Evolutionary conservation across 1,140 invertebrate species (phyloP), one percentile per base, ranked within the genome.

Genomic region (Penaeus indicus): DNA sequence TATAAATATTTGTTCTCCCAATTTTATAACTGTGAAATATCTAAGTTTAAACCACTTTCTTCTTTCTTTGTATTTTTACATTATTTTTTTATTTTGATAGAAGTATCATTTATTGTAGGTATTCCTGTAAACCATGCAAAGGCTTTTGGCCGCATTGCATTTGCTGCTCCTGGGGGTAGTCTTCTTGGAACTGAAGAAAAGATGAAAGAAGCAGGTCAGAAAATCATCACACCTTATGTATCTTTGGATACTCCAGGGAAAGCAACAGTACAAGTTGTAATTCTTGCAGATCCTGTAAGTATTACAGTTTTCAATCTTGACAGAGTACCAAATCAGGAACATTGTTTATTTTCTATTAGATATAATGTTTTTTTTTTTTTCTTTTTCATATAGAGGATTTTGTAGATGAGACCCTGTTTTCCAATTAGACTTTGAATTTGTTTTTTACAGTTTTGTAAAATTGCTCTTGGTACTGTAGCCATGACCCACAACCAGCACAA

Each of bases 171-270:
- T 3, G 94, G 95, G 89, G 93, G 94, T 22, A 93, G 97, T 91
- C 95, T 99, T 91, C 94, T 95, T 61, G 92, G 93, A 19, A 96
- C 99, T 86, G 95, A 98, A 91, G 93, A 95, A 90, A 95, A 94
- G 90, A 95, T 99, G 72, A 95, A 96, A 91, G 94, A 95, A 27
- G 94, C 94, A 19, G 95, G 95, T 19, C 94, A 95, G 84, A 97
- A 95, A 72, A 97, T 99, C 91, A 93, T 99, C 18, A 99, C 96
- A 4, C 97, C 97, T 21, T 93, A 98, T 16, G 96, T 98, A 60
- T 96, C 95, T 86, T 93, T 99, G 79, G 97, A 98, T 91, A 99
- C 98, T 0, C 98, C 98, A 0, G 98, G 97, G 78, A 99, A 99
- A 93, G 97, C 97, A 3, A 97, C 97, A 16, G 98, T 99, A 0